Base-by-base conservation (phyloP, 2,113 vertebrate species). In the Hymenochirus boettgeri region DNA sequence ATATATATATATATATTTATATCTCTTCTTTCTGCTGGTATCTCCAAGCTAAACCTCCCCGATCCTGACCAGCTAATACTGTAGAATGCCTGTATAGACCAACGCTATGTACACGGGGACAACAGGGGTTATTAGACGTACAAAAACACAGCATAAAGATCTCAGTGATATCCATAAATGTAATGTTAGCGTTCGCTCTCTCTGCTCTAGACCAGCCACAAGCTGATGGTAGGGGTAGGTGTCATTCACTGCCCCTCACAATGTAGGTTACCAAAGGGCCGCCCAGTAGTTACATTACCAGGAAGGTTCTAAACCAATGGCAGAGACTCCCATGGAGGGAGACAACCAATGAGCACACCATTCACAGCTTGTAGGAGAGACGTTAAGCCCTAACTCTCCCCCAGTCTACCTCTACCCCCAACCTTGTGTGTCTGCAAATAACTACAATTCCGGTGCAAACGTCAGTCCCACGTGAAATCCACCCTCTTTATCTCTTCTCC, bases 341-440 rank as follows among this genome's bases (percentile, higher is more conserved):
- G 63, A 65, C 50, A 66, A 29, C 23, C 24, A 66, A 66, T 56
- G 59, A 56, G 55, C 59, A 46, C 63, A 65, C 45, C 56, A 56
- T 65, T 56, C 62, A 65, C 62, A 65, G 53, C 62, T 65, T 57
- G 11, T 45, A 47, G 13, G 22, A n/a, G 3, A 27, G n/a, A 27
- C 19, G 45, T 42, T 26, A 33, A 74, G 75, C 76, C 75, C 72
- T 74, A 76, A 83, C 81, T 79, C 86, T 81, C 78, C 74, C 75
- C 79, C 77, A 61, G 29, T 79, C 75, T 26, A 58, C 71, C 80
- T 75, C 51, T 47, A 33, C 52, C 61, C 61, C 37, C 45, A 45
- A 58, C 25, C 33, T 56, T 73, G 35, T 50, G 61, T 35, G 42
- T 66, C 64, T 66, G 55, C 58, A 55, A 58, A 66, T 50, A 65